Conservation (phyloP, 2,113 vertebrate species). For the Scopus umbretta region DNA sequence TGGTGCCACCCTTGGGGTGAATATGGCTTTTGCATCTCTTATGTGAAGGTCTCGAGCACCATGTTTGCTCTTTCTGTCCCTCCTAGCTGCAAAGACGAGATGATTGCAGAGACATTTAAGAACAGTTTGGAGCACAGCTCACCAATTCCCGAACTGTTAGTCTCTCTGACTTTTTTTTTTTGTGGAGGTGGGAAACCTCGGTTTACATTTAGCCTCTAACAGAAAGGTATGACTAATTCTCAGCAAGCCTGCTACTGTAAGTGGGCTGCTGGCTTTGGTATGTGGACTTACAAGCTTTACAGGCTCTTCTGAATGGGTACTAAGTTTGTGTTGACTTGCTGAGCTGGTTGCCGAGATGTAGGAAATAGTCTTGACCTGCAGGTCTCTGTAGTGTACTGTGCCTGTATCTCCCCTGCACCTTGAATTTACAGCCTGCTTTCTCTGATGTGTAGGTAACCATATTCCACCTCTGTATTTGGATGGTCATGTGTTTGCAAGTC, state of each 20-base stretch:
- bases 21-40: not conserved
- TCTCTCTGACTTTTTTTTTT: not conserved
- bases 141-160: not conserved
- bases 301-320: not conserved
- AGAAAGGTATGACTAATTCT: not conserved
- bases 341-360: not conserved
- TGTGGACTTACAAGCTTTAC: not conserved
- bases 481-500: constrained; percentile 93
- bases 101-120: not conserved
- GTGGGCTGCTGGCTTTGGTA: not conserved
- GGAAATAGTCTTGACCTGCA: not conserved
- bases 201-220: not conserved
- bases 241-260: not conserved
- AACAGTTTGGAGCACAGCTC: not conserved
- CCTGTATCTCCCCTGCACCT: not conserved
- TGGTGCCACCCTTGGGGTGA: not conserved
- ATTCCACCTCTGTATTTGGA: constrained; percentile 95
- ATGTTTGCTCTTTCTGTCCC: not conserved
- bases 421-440: not conserved
- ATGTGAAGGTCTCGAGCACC: not conserved
- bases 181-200: not conserved
- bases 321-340: not conserved
- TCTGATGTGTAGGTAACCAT: constrained; percentile 83
- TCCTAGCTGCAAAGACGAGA: not conserved
- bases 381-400: not conserved